Evolutionary conservation across 2,113 vertebrate species (phyloP), one percentile per base, ranked within the genome.

Genomic region (Emydura subglobosa): DNA sequence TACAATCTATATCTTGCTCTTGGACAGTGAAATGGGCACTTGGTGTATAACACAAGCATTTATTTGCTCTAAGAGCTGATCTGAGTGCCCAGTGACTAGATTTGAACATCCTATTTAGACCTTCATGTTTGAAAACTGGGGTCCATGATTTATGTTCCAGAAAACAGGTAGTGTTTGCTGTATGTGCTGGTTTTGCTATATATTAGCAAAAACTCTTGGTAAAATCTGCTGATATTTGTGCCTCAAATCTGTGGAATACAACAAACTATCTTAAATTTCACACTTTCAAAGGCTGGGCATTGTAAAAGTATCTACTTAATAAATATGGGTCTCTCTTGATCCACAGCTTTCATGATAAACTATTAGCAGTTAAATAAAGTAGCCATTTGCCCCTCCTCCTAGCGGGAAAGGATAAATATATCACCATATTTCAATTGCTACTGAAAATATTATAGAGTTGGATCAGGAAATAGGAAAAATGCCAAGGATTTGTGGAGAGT

Each of bases 121-220:
- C 8, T 17, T 11, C 29, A 68, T 39, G 50, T 55, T 82, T 49
- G 34, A 53, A 49, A 76, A 68, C 31, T 68, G 65, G 14, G 8
- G 7, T 68, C 65, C 65, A 29, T 3, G 2, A 9, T 3, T 1
- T 0, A 24, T 65, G 10, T 80, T 39, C 72, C 9, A 44, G 49
- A 17, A 87, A 83, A 22, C 53, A 79, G 39, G 47, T 29, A 44
- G 31, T 29, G 7, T 86, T 86, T 92, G 9, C n/a, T 8, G 1
- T n/a, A 16, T 50, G 22, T 81, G 31, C 42, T 94, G 57, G 7
- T n/a, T 65, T 87, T 65, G 42, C 44, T 80, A 25, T 6, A 87
- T 79, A 61, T 6, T 25, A 85, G 10, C 39, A 55, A 2, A 0
- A 0, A 17, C 19, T 85, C n/a, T 50, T 50, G 79, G 7, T 88